Percentiles rank a stretch among this genome's conserved stretches.
Conservation (phyloP, 2,888 invertebrate species). For the Mimas tiliae region DNA sequence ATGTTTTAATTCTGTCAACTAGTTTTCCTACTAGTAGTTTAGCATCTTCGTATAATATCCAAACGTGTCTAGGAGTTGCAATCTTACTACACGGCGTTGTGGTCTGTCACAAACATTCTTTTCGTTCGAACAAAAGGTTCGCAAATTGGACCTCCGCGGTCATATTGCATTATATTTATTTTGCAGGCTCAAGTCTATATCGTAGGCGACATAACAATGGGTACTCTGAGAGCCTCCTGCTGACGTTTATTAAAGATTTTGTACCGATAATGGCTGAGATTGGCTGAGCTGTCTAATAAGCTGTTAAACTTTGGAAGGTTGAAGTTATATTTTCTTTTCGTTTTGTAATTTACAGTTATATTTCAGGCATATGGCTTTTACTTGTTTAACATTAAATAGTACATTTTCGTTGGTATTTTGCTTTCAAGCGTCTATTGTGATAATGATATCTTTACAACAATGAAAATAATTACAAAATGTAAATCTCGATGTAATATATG, state of each 20-base stretch:
- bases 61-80: not conserved
- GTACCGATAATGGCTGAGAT: conserved; percentile 71
- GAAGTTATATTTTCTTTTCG: conserved; percentile 25
- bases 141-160: not conserved
- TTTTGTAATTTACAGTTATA: conserved; percentile 19
- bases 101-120: not conserved
- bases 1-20: no score
- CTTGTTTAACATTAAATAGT: not conserved
- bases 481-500: no score
- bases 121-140: conserved; percentile 6
- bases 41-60: not conserved
- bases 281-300: conserved; percentile 66
- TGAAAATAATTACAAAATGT: no score
- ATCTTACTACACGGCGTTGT: not conserved
- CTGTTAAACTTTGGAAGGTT: not conserved
- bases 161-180: not conserved
- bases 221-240: conserved; percentile 29
- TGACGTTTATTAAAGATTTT: conserved; percentile 52
- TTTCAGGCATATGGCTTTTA: not conserved
- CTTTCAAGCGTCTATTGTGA: not conserved
- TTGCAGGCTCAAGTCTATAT: conserved; percentile 24
- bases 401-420: not conserved
- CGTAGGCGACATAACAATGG: conserved; percentile 73
- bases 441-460: no score
- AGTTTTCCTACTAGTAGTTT: no score